Base-by-base conservation (phyloP, 2,797 vertebrate genomes). In the Dipus sagitta region DNA sequence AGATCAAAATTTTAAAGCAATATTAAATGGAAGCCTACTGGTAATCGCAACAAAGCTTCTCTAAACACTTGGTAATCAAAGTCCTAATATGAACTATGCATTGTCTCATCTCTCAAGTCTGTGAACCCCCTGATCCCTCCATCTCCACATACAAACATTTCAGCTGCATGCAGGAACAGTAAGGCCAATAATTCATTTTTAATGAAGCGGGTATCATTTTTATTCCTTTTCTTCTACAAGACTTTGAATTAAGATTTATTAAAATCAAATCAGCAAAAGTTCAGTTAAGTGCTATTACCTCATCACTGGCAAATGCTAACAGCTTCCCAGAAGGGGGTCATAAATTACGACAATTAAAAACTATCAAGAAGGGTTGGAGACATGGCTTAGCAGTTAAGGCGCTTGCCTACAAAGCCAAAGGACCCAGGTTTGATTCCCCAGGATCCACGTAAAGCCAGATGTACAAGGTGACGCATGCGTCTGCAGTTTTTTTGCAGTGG, bases 291-390 rank as follows among this genome's bases (percentile, higher is more conserved):
- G 71, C n/a, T 76, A 14, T 32, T 20, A 95, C 77, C n/a, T 74
- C 13, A 85, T 17, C n/a, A 77, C n/a, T 65, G 42, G 42, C 42
- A 92, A 94, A 71, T 15, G 68, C 24, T 28, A 92, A 78, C 38
- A 86, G 30, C 17, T 85, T 90, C 32, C 28, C 72, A 47, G 26
- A 52, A 86, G 74, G 18, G 6, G 17, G 42, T n/a, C 6, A 38
- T n/a, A 85, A 89, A 65, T 62, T 64, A 76, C 83, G 94, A 85
- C 20, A 74, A 84, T 70, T 26, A 79, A 75, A 86, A 78, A 72
- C 62, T 58, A 86, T 21, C n/a, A 72, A 47, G 47, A 47, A 47
- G 54, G 54, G 54, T 15, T 17, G 14, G 54, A 14, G 54, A 58
- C 3, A 14, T 58, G 17, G 54, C 54, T 58, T 17, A 58, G 54